phyloP scores from a whole-genome alignment of 2,797 vertebrate species.

The Takifugu rubripes region DNA sequence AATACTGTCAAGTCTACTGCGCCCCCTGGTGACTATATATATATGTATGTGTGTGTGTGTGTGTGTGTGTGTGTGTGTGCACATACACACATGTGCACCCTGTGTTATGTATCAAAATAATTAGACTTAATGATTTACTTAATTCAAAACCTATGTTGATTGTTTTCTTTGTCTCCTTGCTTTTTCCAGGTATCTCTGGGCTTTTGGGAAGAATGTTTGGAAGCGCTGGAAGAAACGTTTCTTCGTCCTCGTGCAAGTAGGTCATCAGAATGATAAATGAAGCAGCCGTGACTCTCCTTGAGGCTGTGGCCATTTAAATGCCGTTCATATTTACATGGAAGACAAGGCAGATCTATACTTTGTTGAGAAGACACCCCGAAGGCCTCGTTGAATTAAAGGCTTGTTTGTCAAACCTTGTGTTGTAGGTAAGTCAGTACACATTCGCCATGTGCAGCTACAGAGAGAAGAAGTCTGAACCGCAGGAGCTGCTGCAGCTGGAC shows the following conservation, averaged over 20 bases:
- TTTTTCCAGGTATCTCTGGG: slow-evolving; percentile 92
- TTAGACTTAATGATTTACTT: neutral
- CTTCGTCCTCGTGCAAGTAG: slow-evolving; percentile 97
- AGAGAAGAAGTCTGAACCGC: slow-evolving; percentile 98
- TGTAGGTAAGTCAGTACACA: slow-evolving; percentile 97
- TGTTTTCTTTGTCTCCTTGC: slow-evolving; percentile 19
- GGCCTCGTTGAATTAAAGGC: neutral
- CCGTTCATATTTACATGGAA: neutral
- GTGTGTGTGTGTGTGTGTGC: no score
- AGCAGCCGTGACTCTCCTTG: neutral
- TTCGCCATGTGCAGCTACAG: slow-evolving; percentile 99
- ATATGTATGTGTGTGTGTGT: neutral
- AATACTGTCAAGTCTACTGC: slow-evolving; percentile 61
- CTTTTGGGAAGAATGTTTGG: slow-evolving; percentile 99
- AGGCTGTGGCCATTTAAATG: neutral
- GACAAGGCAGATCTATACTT: neutral
- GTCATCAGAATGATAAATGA: neutral
- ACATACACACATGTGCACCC: no score
- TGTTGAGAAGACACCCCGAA: no score
- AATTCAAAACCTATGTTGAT: neutral
- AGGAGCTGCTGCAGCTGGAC: slow-evolving; percentile 95
- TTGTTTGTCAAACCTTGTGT: neutral
- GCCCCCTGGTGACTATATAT: slow-evolving; percentile 66
- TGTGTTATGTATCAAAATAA: slow-evolving; percentile 1
- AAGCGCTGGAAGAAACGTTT: slow-evolving; percentile 99